These are phyloP conservation scores for Platerodrilus igneus DNA, from an alignment of 2,888 invertebrate species.

Conservation along the genomic window DNA sequence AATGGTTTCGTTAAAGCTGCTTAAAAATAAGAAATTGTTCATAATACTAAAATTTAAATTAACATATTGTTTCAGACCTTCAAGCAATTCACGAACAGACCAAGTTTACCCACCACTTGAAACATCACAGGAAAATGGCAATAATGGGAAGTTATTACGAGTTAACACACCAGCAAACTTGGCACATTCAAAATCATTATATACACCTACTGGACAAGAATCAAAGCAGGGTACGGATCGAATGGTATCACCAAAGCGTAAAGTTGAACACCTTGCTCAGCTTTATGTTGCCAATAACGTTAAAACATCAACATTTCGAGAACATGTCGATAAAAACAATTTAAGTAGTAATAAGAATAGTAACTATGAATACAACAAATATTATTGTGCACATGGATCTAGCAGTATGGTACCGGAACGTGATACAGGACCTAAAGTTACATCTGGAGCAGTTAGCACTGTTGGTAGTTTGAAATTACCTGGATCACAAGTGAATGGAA, in stretches of 20 bases:
- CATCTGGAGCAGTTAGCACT: conserved; percentile 42
- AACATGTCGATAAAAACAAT: conserved; percentile 40
- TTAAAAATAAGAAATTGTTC: too few species aligned
- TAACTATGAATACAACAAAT: conserved; percentile 35
- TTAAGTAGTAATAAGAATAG: conserved; percentile 35
- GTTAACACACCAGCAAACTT: conserved; percentile 42
- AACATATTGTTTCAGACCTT: conserved; percentile 45
- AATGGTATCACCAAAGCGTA: conserved; percentile 46
- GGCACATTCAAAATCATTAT: conserved; percentile 29
- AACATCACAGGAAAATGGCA: conserved; percentile 28
- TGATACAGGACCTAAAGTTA: conserved; percentile 50
- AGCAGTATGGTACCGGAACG: conserved; percentile 53
- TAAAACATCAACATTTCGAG: conserved; percentile 44
- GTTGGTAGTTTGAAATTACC: conserved; percentile 39
- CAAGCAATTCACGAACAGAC: conserved; percentile 50
- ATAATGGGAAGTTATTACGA: conserved; percentile 33
- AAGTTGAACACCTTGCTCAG: conserved; percentile 44
- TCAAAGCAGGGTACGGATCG: conserved; percentile 32
- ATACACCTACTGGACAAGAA: conserved; percentile 25
- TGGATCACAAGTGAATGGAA: conserved; percentile 28
- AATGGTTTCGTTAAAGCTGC: too few species aligned
- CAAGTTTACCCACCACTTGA: conserved; percentile 40
- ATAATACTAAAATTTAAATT: background rate
- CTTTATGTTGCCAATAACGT: conserved; percentile 46
- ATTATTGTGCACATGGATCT: conserved; percentile 36